Evolutionary conservation across 1,140 invertebrate species (phyloP).

Genomic region (Euschistus heros): DNA sequence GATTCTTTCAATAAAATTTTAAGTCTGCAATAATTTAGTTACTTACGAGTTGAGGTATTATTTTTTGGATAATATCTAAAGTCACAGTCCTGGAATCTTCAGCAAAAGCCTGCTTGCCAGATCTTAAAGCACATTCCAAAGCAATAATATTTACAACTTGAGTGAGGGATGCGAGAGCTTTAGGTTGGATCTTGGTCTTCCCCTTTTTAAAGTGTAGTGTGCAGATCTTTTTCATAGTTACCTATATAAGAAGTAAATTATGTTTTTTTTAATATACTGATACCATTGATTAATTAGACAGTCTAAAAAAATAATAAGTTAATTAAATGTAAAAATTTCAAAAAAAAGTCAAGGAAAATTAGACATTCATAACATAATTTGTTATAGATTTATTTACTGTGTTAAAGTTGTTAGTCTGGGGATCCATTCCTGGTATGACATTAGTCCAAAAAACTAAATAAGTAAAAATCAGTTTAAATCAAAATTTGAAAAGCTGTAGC

Average conservation of each 20-base stretch:
- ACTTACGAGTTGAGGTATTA: slow-evolving; percentile 38
- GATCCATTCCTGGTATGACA: no score
- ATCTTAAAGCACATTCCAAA: slow-evolving; percentile 39
- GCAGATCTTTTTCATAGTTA: slow-evolving; percentile 34
- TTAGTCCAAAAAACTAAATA: no score
- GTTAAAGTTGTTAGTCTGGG: no score
- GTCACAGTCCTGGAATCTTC: slow-evolving; percentile 37
- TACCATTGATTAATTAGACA: no score
- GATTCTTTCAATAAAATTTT: not conserved
- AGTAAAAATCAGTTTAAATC: no score
- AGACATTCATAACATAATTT: no score
- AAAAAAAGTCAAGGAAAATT: no score
- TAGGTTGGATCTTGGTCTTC: slow-evolving; percentile 35
- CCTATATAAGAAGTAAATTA: slow-evolving; percentile 26
- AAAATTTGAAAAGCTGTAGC: no score
- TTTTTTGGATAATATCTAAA: slow-evolving; percentile 39
- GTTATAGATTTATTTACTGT: no score
- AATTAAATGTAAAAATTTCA: no score
- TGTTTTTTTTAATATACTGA: no score
- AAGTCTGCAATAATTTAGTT: not conserved
- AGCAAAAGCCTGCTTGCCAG: slow-evolving; percentile 37
- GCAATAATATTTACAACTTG: slow-evolving; percentile 40
- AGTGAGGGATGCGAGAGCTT: slow-evolving; percentile 34
- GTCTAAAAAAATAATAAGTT: no score
- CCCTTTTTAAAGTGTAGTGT: slow-evolving; percentile 33